A percentile compares a stretch with the other conserved stretches of the same genome.
Evolutionary conservation across 2,888 invertebrate genomes (phyloP).

Genomic region (Eupithecia tripunctaria): DNA sequence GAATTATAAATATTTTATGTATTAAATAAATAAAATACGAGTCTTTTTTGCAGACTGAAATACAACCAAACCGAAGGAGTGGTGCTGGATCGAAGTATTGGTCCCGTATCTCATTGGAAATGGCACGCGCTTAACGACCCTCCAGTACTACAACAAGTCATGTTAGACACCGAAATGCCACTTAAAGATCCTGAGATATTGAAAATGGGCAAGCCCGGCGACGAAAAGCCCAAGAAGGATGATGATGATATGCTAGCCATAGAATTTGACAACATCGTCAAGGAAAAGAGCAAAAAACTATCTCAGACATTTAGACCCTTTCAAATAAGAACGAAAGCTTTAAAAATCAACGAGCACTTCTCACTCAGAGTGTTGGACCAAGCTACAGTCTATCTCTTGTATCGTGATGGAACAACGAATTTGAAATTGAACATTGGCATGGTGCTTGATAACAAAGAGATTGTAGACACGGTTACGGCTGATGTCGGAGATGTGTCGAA

Average conservation of each 20-base stretch:
- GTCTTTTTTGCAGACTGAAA: slow-evolving; percentile 61
- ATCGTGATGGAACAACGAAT: slow-evolving; percentile 70
- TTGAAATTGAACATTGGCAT: slow-evolving; percentile 77
- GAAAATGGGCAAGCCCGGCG: slow-evolving; percentile 57
- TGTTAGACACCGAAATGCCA: slow-evolving; percentile 75
- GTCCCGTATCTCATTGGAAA: slow-evolving; percentile 77
- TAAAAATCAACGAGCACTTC: slow-evolving; percentile 78
- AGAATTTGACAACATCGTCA: slow-evolving; percentile 76
- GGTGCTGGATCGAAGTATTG: slow-evolving; percentile 69
- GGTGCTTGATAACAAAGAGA: slow-evolving; percentile 81
- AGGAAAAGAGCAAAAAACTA: slow-evolving; percentile 73
- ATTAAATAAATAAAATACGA: no score
- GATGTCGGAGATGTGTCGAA: slow-evolving; percentile 65
- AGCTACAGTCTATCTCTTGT: slow-evolving; percentile 71
- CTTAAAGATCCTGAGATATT: slow-evolving; percentile 71
- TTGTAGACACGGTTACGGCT: slow-evolving; percentile 73
- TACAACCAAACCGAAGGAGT: slow-evolving; percentile 81
- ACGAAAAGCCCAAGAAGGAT: slow-evolving; percentile 53
- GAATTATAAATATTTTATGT: no score
- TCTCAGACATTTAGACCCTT: slow-evolving; percentile 73
- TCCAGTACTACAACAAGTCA: slow-evolving; percentile 76
- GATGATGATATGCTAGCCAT: slow-evolving; percentile 78
- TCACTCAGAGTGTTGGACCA: slow-evolving; percentile 75
- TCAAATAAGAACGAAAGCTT: slow-evolving; percentile 77
- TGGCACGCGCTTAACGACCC: slow-evolving; percentile 80